Evolutionary conservation across 2,113 vertebrate genomes (phyloP).

Genomic region (Cygnus atratus): DNA sequence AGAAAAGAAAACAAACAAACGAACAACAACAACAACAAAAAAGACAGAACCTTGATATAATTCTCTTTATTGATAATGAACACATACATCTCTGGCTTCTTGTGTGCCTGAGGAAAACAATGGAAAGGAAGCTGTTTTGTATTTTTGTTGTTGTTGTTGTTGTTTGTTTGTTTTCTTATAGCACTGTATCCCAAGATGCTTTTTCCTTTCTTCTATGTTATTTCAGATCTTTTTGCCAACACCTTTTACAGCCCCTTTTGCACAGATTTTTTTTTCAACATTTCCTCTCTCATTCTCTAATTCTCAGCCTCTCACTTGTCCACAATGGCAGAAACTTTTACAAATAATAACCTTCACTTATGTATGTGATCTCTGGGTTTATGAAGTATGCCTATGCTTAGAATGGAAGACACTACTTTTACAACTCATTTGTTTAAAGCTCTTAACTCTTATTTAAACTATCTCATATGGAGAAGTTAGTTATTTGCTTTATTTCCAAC

Average conservation of each 20-base stretch:
- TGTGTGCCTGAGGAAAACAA: not conserved
- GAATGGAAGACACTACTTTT: not conserved
- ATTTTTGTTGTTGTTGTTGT: not conserved
- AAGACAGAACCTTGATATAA: not conserved
- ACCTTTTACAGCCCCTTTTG: not conserved
- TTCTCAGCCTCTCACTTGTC: not conserved
- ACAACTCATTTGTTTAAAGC: not conserved
- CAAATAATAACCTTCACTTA: not conserved
- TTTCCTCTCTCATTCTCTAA: not conserved
- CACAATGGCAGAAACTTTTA: not conserved
- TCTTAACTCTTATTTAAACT: not conserved
- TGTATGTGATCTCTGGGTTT: not conserved
- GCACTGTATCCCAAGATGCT: not conserved
- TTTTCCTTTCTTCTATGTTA: not conserved
- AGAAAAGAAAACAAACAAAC: not conserved
- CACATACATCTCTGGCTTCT: not conserved
- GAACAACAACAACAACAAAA: not conserved
- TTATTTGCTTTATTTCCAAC: not conserved
- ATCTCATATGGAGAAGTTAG: not conserved
- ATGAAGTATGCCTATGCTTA: not conserved
- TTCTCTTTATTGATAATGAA: not conserved
- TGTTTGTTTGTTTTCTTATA: not conserved
- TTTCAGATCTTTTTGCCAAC: not conserved
- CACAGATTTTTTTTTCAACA: not conserved
- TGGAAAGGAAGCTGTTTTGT: not conserved